Conservation (phyloP, 2,113 vertebrate species). For the Eulacestoma nigropectus region DNA sequence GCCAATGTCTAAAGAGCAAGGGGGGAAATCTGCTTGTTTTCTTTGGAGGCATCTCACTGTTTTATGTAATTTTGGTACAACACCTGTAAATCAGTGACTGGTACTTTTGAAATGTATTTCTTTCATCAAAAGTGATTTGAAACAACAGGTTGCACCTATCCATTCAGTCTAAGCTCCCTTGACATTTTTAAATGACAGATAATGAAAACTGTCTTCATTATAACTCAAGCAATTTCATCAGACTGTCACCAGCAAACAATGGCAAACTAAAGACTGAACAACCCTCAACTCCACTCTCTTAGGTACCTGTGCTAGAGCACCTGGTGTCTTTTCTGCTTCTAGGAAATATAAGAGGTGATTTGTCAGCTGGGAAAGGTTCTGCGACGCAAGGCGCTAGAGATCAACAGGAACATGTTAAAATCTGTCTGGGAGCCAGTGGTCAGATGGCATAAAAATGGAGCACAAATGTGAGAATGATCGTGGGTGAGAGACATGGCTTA, state of each 20-base stretch:
- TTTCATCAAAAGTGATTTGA: slow-evolving; percentile 46
- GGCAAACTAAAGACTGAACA: slow-evolving; percentile 44
- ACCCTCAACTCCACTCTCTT: not conserved
- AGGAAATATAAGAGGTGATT: not conserved
- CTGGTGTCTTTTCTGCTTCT: not conserved
- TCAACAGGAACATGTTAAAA: slow-evolving; percentile 4
- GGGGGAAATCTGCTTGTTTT: slow-evolving; percentile 13
- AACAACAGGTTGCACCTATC: slow-evolving; percentile 54
- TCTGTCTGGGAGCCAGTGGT: not conserved
- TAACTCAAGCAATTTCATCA: slow-evolving; percentile 46
- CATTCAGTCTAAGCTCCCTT: slow-evolving; percentile 40
- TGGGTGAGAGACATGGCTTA: slow-evolving; percentile 4
- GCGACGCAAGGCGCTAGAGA: not conserved
- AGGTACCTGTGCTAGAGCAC: not conserved
- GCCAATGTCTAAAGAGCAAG: not conserved
- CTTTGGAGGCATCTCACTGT: slow-evolving; percentile 23
- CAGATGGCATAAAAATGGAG: not conserved
- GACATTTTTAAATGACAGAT: slow-evolving; percentile 60
- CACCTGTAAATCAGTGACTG: slow-evolving; percentile 38
- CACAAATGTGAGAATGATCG: not conserved
- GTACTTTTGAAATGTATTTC: slow-evolving; percentile 38
- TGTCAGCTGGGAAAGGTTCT: not conserved
- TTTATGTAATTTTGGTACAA: slow-evolving; percentile 33
- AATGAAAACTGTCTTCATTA: slow-evolving; percentile 64
- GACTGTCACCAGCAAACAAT: slow-evolving; percentile 60